These are phyloP conservation scores for Macropis europaea DNA, from an alignment of 2,888 invertebrate genomes.

Conservation along the genomic window DNA sequence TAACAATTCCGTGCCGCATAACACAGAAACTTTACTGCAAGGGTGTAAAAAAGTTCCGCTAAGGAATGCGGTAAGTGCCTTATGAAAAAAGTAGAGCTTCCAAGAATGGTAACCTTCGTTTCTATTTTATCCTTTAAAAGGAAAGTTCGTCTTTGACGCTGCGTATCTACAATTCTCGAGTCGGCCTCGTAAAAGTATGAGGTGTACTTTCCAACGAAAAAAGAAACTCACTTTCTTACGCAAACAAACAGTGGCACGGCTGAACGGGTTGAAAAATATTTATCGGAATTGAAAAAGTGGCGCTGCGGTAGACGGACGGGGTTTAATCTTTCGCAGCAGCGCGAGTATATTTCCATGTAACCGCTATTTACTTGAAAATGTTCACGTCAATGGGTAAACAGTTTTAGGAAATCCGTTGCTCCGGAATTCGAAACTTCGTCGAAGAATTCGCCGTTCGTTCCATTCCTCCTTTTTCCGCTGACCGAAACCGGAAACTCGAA, in stretches of 20 bases:
- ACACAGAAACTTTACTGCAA: not conserved
- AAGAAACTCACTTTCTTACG: constrained; percentile 17
- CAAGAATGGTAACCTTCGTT: constrained; percentile 1
- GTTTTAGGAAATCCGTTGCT: constrained; percentile 36
- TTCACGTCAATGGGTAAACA: constrained; percentile 36
- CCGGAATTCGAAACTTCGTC: constrained; percentile 26
- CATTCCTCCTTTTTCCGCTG: not conserved
- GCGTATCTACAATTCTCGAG: constrained; percentile 4
- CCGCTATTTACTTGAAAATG: constrained; percentile 30
- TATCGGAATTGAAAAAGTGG: constrained; percentile 24
- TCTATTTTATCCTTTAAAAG: constrained; percentile 7
- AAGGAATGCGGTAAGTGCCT: constrained; percentile 1
- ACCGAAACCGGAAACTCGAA: not conserved
- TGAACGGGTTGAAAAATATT: constrained; percentile 40
- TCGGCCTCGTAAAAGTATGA: not conserved
- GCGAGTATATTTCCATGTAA: constrained; percentile 40
- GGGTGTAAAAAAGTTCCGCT: not conserved
- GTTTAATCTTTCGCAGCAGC: constrained; percentile 36
- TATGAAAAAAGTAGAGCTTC: not conserved
- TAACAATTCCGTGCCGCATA: not conserved
- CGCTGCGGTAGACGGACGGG: not conserved
- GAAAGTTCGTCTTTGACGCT: constrained; percentile 21
- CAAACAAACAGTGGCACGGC: no score
- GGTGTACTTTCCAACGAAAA: not conserved
- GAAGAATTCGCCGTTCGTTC: constrained; percentile 15